Evolutionary conservation across 2,888 invertebrate genomes (phyloP).

Genomic region (Parelbella ahira): DNA sequence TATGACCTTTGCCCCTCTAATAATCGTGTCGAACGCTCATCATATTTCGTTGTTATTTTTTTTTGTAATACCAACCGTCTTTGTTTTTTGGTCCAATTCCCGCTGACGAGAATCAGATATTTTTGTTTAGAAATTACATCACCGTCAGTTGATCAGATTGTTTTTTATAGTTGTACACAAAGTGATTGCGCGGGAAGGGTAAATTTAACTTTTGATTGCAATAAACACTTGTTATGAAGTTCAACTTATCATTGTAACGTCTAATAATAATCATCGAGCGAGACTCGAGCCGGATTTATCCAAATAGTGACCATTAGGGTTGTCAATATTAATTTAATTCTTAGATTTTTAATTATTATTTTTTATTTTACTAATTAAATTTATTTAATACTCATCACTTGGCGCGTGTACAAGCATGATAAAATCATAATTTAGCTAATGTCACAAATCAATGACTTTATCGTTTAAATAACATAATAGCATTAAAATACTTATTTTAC

Average conservation of each 20-base stretch:
- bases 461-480: too few species aligned
- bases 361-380: too few species aligned
- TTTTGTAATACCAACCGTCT: constrained; percentile 31
- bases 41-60: constrained; percentile 49
- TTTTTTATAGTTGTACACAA: not conserved
- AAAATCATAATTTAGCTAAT: too few species aligned
- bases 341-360: too few species aligned
- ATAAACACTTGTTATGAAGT: constrained; percentile 75
- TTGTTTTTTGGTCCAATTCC: constrained; percentile 12
- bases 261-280: constrained; percentile 73
- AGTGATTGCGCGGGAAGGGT: constrained; percentile 8
- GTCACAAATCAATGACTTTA: too few species aligned
- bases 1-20: constrained; percentile 68
- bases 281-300: constrained; percentile 44
- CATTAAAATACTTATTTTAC: too few species aligned
- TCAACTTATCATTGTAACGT: constrained; percentile 74
- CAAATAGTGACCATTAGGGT: constrained; percentile 8
- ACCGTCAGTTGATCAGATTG: too few species aligned
- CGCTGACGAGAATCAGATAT: constrained; percentile 4
- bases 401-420: too few species aligned
- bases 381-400: too few species aligned
- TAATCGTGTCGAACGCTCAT: constrained; percentile 60
- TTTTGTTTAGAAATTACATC: constrained; percentile 10
- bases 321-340: too few species aligned
- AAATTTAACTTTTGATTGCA: constrained; percentile 42